A percentile compares a stretch with the other conserved stretches of the same genome.
Evolutionary conservation across 1,140 invertebrate genomes (phyloP).

Genomic region (Rhizoglyphus robini): DNA sequence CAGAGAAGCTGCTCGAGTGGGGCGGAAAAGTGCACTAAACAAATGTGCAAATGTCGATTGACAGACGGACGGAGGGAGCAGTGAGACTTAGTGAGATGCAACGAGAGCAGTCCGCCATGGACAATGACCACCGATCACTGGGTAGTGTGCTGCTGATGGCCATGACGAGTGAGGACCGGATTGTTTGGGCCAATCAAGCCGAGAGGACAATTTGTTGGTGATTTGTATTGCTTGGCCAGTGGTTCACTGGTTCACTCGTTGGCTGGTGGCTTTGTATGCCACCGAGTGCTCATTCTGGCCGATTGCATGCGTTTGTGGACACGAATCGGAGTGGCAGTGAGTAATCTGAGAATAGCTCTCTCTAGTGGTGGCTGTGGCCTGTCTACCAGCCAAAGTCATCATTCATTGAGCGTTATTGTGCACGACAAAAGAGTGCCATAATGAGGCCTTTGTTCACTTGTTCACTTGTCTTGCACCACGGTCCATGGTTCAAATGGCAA

Average conservation of each 20-base stretch:
- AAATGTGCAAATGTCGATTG: not conserved
- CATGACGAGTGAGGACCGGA: not conserved
- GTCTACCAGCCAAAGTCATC: not conserved
- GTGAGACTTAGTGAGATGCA: too few species aligned
- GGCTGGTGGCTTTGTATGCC: not conserved
- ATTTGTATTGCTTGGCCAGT: not conserved
- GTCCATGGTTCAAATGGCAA: not conserved
- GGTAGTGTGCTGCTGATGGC: too few species aligned
- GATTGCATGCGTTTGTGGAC: too few species aligned
- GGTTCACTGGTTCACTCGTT: not conserved
- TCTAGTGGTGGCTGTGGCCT: not conserved
- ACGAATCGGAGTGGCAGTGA: not conserved
- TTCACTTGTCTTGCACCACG: not conserved
- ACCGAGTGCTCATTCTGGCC: too few species aligned
- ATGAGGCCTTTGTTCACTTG: slow-evolving; percentile 9
- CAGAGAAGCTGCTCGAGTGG: too few species aligned
- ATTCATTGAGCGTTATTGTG: slow-evolving; percentile 9
- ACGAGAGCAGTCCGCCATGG: too few species aligned
- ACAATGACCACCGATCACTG: not conserved
- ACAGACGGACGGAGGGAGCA: not conserved
- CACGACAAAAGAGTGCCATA: slow-evolving; percentile 5
- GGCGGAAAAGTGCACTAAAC: not conserved
- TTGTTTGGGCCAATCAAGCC: not conserved
- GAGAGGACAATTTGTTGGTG: slow-evolving; percentile 4
- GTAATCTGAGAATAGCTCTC: slow-evolving; percentile 3